These are phyloP conservation scores for Hypanus sabinus DNA, from an alignment of 2,113 vertebrate genomes.

Conservation along the genomic window DNA sequence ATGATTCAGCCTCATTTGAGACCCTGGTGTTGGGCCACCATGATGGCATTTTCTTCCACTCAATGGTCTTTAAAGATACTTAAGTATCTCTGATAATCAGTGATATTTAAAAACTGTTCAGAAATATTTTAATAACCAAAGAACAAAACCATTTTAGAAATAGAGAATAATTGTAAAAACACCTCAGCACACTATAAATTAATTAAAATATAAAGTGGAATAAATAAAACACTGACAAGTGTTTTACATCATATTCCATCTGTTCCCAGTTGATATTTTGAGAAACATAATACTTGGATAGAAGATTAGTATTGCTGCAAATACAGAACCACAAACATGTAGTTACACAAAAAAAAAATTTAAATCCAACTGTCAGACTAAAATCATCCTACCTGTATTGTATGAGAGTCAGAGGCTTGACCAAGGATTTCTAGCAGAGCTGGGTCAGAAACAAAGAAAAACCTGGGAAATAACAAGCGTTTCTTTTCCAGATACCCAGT, in stretches of 20 bases:
- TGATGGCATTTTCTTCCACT: no score
- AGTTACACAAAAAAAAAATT: background rate
- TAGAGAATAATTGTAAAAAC: no score
- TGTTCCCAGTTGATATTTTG: background rate
- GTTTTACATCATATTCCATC: background rate
- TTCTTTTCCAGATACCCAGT: conserved; percentile 55
- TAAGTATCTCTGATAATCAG: no score
- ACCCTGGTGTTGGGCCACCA: no score
- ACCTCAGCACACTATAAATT: no score
- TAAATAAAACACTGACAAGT: no score
- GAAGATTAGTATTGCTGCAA: background rate
- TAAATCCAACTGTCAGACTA: background rate
- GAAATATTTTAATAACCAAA: no score
- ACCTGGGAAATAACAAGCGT: conserved; percentile 49
- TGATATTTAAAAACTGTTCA: no score
- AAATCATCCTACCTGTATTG: conserved; percentile 47
- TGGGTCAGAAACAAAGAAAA: conserved; percentile 55
- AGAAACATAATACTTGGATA: background rate
- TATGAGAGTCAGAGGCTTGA: conserved; percentile 52
- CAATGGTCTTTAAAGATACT: no score
- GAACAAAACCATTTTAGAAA: no score
- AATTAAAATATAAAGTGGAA: no score
- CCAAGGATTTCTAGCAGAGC: conserved; percentile 51
- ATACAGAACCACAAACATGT: background rate
- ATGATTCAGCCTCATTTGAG: no score